Base-by-base conservation (phyloP, 2,797 vertebrate genomes). In the Anguilla obscura region DNA sequence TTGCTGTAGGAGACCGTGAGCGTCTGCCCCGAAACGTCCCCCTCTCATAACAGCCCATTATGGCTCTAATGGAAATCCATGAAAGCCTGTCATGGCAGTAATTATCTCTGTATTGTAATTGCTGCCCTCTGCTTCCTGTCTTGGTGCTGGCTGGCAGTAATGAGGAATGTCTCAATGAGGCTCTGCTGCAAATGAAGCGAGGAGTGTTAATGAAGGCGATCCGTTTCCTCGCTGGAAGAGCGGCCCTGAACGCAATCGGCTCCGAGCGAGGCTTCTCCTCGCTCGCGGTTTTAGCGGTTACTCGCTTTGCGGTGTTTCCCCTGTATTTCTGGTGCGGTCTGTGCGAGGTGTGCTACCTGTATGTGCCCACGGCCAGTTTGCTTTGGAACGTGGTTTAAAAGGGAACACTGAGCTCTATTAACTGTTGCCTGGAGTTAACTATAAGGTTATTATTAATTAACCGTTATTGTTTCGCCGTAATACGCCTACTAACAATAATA, bases 1-100 rank as follows among this genome's bases (percentile, higher is more conserved):
- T 76, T 99, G 95, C 97, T 99, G 92, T 98, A 98, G 93, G 98
- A 99, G 93, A 97, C 97, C 92, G 98, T 98, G 95, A 80, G 76
- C 18, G 14, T n/a, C 6, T n/a, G 21, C 36, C 76, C 21, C 76
- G 8, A 40, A 80, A 80, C 40, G 7, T 48, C 45, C 18, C 40
- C 71, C 71, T 76, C 76, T 48, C 45, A n/a, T 40, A 40, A n/a
- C 18, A 24, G 27, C 76, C 45, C 8, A 48, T 48, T 80, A 48
- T 24, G 40, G 36, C 76, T 18, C 27, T 80, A 45, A 80, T 80
- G 40, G 76, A 80, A 48, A 80, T 80, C 45, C 76, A 80, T 80
- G 76, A 80, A 80, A n/a, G 76, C 4, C 76, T n/a, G 40, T 80
- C 76, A 80, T 48, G 40, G 24, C 76, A 80, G 40, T 80, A 80